Base-by-base conservation (phyloP, 2,888 invertebrate species). In the Leptarthrus brevirostris region DNA sequence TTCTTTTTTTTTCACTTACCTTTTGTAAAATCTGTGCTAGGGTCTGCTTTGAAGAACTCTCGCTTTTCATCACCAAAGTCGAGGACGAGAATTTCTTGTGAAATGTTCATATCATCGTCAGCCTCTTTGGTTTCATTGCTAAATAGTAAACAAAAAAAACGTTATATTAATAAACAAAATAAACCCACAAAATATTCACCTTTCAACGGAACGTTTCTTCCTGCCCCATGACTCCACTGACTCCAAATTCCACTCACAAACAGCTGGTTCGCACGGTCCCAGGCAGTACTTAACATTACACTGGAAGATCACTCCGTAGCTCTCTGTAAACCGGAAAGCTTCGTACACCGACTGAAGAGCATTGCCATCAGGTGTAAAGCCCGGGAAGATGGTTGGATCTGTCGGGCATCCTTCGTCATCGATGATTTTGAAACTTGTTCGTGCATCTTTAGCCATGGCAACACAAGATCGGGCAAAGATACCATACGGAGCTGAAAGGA, bases 261-360 rank as follows among this genome's bases (percentile, higher is more conserved):
- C 92, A 77, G 95, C 95, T 80, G 96, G 94, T 83, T 96, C 95
- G 82, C 96, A 97, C 78, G 95, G 95, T 82, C 96, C 96, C 77
- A 97, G 89, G 82, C 96, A 97, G 84, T 97, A 97, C 83, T 96
- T 96, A 80, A 97, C 96, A 85, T 97, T 97, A 85, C 96, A 97
- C 83, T 97, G 96, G 91, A 97, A 97, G 83, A 97, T 97, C 76
- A 97, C 96, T 64, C 96, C 96, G 80, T 97, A 97, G 10, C 96
- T 96, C 84, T 97, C 96, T 0, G 96, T 97, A 84, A 97, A 97
- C 82, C 96, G 89, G 88, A 97, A 97, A 0, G 96, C 96, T 86
- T 97, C 96, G 82, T 97, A 97, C 74, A 94, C 89, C 0, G 95
- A 95, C 81, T 96, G 94, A 75, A 96, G 86, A 0, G 95, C 95